These are phyloP conservation scores for Otocyon megalotis DNA, from an alignment of 2,113 vertebrate species.

Conservation along the genomic window DNA sequence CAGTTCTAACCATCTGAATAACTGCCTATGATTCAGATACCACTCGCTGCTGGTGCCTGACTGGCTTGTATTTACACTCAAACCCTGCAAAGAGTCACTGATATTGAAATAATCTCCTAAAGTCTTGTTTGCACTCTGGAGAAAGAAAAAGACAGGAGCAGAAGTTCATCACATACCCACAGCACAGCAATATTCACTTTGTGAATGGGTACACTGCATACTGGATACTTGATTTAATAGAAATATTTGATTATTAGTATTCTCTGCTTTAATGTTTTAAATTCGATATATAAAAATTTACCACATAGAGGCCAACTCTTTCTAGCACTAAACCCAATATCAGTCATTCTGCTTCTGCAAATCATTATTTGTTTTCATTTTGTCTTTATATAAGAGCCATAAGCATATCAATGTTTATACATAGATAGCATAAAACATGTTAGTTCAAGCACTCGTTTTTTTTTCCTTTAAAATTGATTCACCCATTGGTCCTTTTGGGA, in stretches of 20 bases:
- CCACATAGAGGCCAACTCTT: neutral
- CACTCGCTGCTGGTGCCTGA: neutral
- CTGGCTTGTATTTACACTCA: neutral
- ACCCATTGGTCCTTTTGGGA: neutral
- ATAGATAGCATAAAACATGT: neutral
- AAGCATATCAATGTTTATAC: neutral
- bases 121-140: neutral
- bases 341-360: neutral
- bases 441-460: neutral
- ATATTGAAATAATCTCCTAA: neutral
- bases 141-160: neutral
- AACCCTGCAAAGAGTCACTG: neutral
- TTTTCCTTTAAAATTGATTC: neutral
- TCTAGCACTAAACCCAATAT: neutral
- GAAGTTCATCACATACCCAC: neutral
- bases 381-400: neutral
- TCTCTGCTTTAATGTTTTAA: constrained; percentile 23
- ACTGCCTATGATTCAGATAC: neutral
- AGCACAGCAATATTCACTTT: neutral
- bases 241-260: neutral
- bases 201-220: neutral
- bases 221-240: neutral
- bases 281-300: neutral
- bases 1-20: neutral
- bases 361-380: neutral